phyloP scores from a whole-genome alignment of 2,888 invertebrate species.

The Embidobia sp. region DNA sequence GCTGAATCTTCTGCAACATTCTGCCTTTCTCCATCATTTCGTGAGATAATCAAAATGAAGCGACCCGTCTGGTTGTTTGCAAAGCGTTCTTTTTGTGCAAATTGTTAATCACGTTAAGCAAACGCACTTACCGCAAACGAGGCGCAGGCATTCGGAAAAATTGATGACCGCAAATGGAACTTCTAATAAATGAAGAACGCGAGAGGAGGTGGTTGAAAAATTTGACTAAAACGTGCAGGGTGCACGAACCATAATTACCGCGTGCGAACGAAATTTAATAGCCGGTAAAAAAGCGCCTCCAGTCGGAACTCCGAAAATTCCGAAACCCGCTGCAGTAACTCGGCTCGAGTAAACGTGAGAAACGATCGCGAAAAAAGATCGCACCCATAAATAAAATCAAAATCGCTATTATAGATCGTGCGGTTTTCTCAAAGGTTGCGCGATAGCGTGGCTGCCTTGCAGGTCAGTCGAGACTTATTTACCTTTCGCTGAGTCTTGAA shows the following conservation, averaged over 20 bases:
- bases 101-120: no score
- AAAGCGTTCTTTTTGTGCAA: no score
- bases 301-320: constrained; percentile 18
- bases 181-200: neutral
- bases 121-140: no score
- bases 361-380: constrained; percentile 40
- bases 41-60: neutral
- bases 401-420: constrained; percentile 37
- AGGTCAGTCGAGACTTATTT: constrained; percentile 41
- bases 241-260: constrained; percentile 27
- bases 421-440: constrained; percentile 38
- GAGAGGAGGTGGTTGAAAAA: neutral
- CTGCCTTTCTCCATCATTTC: neutral
- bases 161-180: no score
- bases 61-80: no score
- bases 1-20: neutral
- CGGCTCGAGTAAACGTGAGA: constrained; percentile 28
- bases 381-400: constrained; percentile 43
- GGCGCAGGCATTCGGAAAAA: no score
- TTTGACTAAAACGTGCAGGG: constrained; percentile 12
- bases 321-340: constrained; percentile 14
- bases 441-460: constrained; percentile 20
- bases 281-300: constrained; percentile 1
- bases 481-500: constrained; percentile 20
- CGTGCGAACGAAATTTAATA: constrained; percentile 11